Evolutionary conservation across 2,113 vertebrate genomes (phyloP), one percentile per base, ranked within the genome.

Genomic region (Willisornis vidua): DNA sequence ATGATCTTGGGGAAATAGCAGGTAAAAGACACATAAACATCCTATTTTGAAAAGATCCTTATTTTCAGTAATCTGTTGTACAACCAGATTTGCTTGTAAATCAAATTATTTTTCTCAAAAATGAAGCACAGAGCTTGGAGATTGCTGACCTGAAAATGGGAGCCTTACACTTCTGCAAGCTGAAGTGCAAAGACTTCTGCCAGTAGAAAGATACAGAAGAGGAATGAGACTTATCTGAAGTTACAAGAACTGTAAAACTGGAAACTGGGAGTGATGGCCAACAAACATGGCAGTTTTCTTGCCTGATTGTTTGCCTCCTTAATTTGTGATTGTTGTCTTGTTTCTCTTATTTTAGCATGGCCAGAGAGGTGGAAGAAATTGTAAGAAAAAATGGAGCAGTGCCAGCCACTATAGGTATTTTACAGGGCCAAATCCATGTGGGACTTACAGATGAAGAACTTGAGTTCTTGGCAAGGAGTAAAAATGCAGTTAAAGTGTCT

Each of bases 341-440:
- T 89, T 72, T 80, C 7, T 67, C 52, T 92, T 74, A 24, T 81
- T 97, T 25, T 96, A 99, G 99, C 37, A 98, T 98, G 93, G 98
- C 99, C 54, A 98, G 96, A 89, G 97, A 98, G 74, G 99, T 99
- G 70, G 99, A 99, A 97, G 97, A 97, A 73, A 98, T 98, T 23
- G 98, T 99, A 33, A 97, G 81, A 77, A 76, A 83, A 61, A 98
- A 99, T 55, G 98, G 98, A 82, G 98, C 98, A 66, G 98, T 97
- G 66, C 99, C 99, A 39, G 99, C 99, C 81, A 99, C 99, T 1
- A 94, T 99, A 23, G 99, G 98, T 39, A 67, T 99, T 93, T 96
- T 99, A 54, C 92, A 96, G 28, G 99, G 99, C 28, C 96, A 52
- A 52, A 96, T 99, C 59, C 98, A 98, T 0, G 97, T 99, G 31